phyloP scores from a whole-genome alignment of 2,888 invertebrate species.

The Drosophila bunnanda region DNA sequence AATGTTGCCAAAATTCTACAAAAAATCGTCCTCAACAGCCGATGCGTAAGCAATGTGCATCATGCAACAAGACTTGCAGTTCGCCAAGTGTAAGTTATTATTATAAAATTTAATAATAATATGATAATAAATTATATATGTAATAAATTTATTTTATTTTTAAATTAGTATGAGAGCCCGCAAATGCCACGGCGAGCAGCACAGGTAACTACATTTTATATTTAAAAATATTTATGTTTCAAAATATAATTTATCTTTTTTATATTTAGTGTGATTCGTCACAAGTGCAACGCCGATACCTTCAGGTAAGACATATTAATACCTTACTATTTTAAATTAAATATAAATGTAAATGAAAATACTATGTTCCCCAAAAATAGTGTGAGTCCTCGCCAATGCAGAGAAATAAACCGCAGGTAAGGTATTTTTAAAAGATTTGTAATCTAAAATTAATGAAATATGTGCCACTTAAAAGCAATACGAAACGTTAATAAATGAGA shows the following conservation, averaged over 20 bases:
- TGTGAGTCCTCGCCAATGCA: not conserved
- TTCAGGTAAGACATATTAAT: not conserved
- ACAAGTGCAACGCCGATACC: not conserved
- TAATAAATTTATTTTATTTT: not conserved
- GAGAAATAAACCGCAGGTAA: not conserved
- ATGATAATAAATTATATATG: not conserved
- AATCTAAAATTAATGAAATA: too few relatives aligned
- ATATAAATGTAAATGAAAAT: not conserved
- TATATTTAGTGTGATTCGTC: not conserved
- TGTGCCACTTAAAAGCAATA: slow-evolving; percentile 6
- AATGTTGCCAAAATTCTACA: not conserved
- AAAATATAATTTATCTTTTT: not conserved
- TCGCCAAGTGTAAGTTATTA: slow-evolving; percentile 1
- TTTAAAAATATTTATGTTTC: not conserved
- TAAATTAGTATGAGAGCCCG: not conserved
- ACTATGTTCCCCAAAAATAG: not conserved
- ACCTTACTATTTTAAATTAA: not conserved
- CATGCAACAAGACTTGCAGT: not conserved
- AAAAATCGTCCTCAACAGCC: not conserved
- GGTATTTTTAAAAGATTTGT: too few relatives aligned
- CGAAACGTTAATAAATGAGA: not conserved
- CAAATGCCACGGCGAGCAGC: not conserved
- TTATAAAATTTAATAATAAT: not conserved
- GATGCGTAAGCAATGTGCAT: not conserved
- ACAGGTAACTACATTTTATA: not conserved